Evolutionary conservation across 2,113 vertebrate genomes (phyloP).

Genomic region (Nothoprocta pentlandii): DNA sequence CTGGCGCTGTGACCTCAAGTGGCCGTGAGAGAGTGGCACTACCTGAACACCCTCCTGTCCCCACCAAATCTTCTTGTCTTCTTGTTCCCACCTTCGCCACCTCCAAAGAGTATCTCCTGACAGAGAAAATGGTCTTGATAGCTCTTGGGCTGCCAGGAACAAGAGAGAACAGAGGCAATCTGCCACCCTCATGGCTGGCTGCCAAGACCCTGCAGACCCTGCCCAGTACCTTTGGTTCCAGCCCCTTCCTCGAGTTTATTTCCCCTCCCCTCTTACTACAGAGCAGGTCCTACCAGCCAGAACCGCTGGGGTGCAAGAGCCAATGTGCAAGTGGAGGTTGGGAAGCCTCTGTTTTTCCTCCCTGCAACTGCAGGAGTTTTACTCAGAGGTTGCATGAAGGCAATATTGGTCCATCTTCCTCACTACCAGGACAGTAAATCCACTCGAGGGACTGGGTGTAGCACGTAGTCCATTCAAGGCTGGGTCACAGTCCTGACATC

Average conservation of each 20-base stretch:
- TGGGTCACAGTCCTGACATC: background rate
- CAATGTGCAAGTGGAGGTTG: background rate
- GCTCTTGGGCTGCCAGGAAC: background rate
- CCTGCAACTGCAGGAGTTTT: background rate
- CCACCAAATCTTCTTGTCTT: background rate
- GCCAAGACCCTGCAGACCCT: background rate
- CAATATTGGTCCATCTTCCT: background rate
- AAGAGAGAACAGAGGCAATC: background rate
- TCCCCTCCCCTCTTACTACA: background rate
- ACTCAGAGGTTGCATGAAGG: background rate
- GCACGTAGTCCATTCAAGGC: background rate
- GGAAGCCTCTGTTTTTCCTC: background rate
- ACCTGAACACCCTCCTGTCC: background rate
- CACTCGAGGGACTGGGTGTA: background rate
- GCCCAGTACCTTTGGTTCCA: background rate
- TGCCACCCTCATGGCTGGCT: background rate
- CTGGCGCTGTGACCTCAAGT: background rate
- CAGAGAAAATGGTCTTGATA: background rate
- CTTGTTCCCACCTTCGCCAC: background rate
- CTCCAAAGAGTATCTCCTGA: background rate
- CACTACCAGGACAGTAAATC: background rate
- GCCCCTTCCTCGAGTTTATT: background rate
- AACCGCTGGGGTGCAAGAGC: background rate
- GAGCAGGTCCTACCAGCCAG: background rate
- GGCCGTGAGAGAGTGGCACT: background rate